These are phyloP conservation scores for Drosophila murphyi DNA, from an alignment of 1,140 invertebrate genomes.

Conservation along the genomic window DNA sequence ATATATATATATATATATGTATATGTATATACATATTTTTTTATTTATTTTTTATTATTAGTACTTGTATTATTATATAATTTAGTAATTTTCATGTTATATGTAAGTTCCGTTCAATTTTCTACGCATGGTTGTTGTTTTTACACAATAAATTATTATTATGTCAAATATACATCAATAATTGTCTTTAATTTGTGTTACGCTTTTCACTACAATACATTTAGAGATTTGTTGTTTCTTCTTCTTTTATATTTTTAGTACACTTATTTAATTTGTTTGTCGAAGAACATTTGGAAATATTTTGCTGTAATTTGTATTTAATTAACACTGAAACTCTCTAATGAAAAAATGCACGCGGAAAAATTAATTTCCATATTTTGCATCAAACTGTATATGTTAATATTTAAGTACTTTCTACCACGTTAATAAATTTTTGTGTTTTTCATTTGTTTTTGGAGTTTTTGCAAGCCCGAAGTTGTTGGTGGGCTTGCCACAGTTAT, in stretches of 20 bases:
- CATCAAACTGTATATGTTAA: conserved; percentile 33
- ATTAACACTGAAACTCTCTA: conserved; percentile 71
- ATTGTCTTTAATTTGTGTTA: conserved; percentile 41
- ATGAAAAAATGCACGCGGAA: conserved; percentile 76
- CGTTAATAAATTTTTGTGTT: conserved; percentile 54
- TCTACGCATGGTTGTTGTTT: conserved; percentile 80
- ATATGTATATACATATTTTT: conserved; percentile 10
- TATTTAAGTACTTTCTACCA: conserved; percentile 71
- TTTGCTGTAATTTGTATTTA: conserved; percentile 53
- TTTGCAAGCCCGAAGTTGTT: conserved; percentile 64
- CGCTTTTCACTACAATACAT: conserved; percentile 62
- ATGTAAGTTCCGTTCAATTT: conserved; percentile 72
- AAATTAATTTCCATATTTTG: conserved; percentile 55
- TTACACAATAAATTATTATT: conserved; percentile 50
- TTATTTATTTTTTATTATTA: conserved; percentile 12
- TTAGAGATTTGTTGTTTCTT: conserved; percentile 47
- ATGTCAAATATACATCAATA: conserved; percentile 75
- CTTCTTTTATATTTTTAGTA: conserved; percentile 56
- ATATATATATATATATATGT: conserved; percentile 10
- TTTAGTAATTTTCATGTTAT: conserved; percentile 29
- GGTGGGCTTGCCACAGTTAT: conserved; percentile 78
- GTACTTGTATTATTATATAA: conserved; percentile 23
- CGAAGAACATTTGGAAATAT: conserved; percentile 72
- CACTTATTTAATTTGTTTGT: conserved; percentile 81
- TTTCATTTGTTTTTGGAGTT: conserved; percentile 31